phyloP scores from a whole-genome alignment of 2,888 invertebrate genomes.

The Alsophila aescularia region DNA sequence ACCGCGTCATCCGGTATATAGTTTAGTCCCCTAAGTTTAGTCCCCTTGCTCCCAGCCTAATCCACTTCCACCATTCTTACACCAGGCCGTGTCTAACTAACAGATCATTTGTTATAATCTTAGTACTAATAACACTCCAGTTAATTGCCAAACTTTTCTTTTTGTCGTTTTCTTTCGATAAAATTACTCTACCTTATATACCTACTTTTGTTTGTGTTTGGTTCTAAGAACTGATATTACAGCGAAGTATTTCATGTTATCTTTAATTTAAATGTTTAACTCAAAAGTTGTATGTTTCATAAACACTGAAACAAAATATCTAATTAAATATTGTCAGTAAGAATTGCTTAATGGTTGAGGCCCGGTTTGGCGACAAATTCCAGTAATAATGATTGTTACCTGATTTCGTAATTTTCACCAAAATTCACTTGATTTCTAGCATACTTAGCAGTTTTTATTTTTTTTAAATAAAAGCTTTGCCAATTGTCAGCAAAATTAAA shows the following conservation, averaged over 20 bases:
- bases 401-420: no score
- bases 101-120: constrained; percentile 44
- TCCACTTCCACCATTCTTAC: constrained; percentile 48
- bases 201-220: background rate
- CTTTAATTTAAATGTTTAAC: background rate
- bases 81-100: constrained; percentile 47
- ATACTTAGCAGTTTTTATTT: no score
- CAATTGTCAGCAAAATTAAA: no score
- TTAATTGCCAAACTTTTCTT: constrained; percentile 23
- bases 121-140: constrained; percentile 25
- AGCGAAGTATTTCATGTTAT: background rate
- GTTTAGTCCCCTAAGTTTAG: no score
- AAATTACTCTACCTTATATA: constrained; percentile 9
- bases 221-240: background rate
- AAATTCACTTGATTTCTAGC: no score
- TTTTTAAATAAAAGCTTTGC: no score
- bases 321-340: no score
- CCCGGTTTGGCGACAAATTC: no score
- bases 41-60: constrained; percentile 5
- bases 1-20: background rate
- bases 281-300: no score
- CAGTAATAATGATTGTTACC: no score
- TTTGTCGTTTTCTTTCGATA: constrained; percentile 8
- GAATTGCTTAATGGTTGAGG: no score
- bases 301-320: no score